Conservation (phyloP, 2,113 vertebrate species). For the Actenoides lindsayi region DNA sequence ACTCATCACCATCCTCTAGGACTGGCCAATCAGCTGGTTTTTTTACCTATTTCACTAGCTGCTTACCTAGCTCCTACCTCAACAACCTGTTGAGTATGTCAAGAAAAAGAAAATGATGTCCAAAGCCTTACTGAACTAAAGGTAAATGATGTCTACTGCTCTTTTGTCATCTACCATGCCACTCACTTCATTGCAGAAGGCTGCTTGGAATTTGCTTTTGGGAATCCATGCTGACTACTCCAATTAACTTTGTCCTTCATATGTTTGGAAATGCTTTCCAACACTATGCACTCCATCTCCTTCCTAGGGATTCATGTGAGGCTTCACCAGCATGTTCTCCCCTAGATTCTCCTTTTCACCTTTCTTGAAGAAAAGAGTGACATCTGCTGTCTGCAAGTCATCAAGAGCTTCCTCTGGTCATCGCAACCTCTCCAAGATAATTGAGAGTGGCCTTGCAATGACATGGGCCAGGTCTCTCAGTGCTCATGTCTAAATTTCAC, state of each 20-base stretch:
- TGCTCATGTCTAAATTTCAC: rapidly evolving
- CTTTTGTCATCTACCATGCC: neutral
- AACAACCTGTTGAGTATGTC: neutral
- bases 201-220: neutral
- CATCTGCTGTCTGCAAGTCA: neutral
- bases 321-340: neutral
- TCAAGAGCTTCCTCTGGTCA: neutral
- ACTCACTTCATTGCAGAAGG: neutral
- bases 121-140: neutral
- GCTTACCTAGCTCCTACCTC: neutral
- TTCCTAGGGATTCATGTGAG: neutral
- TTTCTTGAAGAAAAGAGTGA: neutral
- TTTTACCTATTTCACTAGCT: neutral
- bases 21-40: neutral
- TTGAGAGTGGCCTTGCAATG: neutral
- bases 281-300: neutral
- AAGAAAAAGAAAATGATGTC: neutral
- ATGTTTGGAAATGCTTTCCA: neutral
- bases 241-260: neutral
- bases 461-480: neutral
- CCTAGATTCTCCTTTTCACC: neutral
- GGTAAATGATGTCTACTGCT: neutral
- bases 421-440: neutral
- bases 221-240: neutral
- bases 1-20: neutral